These are phyloP conservation scores for Limenitis camilla DNA, from an alignment of 2,888 invertebrate genomes.

Conservation along the genomic window DNA sequence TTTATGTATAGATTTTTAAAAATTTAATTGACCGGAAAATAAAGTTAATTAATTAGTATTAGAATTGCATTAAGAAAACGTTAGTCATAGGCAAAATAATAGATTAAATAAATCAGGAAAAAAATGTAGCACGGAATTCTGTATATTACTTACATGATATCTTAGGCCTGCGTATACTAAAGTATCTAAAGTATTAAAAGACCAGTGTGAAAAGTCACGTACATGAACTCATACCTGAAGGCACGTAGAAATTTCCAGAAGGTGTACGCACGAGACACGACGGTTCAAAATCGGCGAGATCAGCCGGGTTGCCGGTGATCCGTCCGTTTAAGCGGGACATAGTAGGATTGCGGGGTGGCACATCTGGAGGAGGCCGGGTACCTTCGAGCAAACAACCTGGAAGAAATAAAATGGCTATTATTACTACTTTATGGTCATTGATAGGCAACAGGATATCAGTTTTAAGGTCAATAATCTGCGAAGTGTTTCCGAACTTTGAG, in stretches of 20 bases:
- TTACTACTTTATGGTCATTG: not conserved
- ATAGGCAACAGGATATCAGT: not conserved
- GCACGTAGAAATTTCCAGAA: slow-evolving; percentile 95
- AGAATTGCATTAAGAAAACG: no score
- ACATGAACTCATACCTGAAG: slow-evolving; percentile 76
- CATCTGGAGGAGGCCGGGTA: slow-evolving; percentile 89
- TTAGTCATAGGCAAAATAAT: no score
- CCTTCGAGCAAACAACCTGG: slow-evolving; percentile 91
- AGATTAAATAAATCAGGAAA: no score
- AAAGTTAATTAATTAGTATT: not conserved
- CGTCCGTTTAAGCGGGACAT: slow-evolving; percentile 94
- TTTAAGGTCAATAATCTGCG: not conserved
- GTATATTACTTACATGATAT: no score
- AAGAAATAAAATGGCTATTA: slow-evolving; percentile 6
- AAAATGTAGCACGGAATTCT: no score
- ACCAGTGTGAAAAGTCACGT: slow-evolving; percentile 1
- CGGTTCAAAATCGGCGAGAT: slow-evolving; percentile 88
- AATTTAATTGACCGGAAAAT: not conserved
- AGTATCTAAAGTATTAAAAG: slow-evolving; percentile 18
- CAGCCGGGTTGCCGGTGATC: slow-evolving; percentile 86
- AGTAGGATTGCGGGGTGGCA: slow-evolving; percentile 89
- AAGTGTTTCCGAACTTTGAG: no score
- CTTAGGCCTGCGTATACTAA: no score
- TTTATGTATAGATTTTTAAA: not conserved
- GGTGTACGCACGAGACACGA: slow-evolving; percentile 93